phyloP scores from a whole-genome alignment of 2,797 vertebrate genomes.

The Caiman crocodilus region DNA sequence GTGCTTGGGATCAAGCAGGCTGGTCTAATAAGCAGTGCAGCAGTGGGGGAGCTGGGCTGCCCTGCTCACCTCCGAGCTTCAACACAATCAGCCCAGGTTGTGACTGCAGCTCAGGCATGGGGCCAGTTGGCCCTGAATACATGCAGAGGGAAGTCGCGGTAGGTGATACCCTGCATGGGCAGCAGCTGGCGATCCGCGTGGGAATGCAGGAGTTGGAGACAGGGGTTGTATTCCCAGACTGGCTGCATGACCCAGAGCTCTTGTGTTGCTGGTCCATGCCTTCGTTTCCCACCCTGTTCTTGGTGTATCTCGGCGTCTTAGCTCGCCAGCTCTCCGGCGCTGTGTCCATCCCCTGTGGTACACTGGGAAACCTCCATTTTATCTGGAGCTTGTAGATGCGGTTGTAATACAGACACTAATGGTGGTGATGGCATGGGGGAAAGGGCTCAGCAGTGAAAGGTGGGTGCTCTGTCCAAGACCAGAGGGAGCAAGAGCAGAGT shows the following conservation, averaged over 20 bases:
- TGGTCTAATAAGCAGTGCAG: not conserved
- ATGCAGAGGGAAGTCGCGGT: not conserved
- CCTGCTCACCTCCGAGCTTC: too few species aligned
- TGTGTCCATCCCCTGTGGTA: not conserved
- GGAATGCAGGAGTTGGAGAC: not conserved
- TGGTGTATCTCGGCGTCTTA: not conserved
- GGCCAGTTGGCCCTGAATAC: not conserved
- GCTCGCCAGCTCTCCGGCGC: not conserved
- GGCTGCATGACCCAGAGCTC: not conserved
- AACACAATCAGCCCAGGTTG: too few species aligned
- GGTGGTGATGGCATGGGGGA: not conserved
- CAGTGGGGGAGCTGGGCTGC: not conserved
- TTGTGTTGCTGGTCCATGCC: not conserved
- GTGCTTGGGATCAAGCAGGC: not conserved
- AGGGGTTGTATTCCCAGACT: not conserved
- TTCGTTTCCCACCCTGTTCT: not conserved
- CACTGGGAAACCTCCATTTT: not conserved
- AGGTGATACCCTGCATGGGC: rapidly evolving
- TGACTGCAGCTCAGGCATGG: too few species aligned
- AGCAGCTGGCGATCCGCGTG: too few species aligned
- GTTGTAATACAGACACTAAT: not conserved
- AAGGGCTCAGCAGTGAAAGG: not conserved
- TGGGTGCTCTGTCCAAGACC: not conserved
- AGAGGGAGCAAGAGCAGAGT: not conserved
- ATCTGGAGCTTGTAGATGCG: not conserved